A percentile compares a stretch with the other conserved stretches of the same genome.
These are phyloP conservation scores for Suricata suricatta DNA, from an alignment of 2,113 vertebrate genomes.

Conservation along the genomic window DNA sequence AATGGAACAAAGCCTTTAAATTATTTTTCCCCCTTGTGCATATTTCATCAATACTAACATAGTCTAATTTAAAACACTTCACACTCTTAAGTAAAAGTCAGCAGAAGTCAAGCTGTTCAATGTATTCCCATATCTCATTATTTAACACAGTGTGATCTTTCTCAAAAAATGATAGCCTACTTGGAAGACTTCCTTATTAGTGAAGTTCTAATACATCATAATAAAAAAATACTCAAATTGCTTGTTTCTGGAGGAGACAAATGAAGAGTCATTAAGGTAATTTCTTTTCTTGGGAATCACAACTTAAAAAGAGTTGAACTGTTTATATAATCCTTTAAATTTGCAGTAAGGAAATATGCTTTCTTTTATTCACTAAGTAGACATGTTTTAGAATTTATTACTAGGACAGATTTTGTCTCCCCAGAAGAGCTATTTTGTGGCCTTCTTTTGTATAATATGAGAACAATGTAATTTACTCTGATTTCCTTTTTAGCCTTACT, in stretches of 20 bases:
- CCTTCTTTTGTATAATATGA: background rate
- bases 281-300: slow-evolving; percentile 21
- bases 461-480: background rate
- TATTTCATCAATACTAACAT: slow-evolving; percentile 73
- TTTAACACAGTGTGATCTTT: slow-evolving; percentile 68
- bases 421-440: background rate
- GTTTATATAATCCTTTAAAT: slow-evolving; percentile 22
- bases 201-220: slow-evolving; percentile 51
- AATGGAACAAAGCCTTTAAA: slow-evolving; percentile 61
- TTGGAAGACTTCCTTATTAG: slow-evolving; percentile 67
- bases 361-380: background rate
- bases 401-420: background rate
- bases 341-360: background rate
- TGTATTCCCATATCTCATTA: slow-evolving; percentile 71
- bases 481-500: background rate
- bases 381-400: background rate
- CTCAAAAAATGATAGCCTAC: slow-evolving; percentile 47
- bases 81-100: slow-evolving; percentile 79
- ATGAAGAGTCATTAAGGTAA: slow-evolving; percentile 59
- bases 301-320: slow-evolving; percentile 27
- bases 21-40: slow-evolving; percentile 59
- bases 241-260: slow-evolving; percentile 45
- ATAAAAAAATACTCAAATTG: slow-evolving; percentile 69
- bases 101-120: slow-evolving; percentile 76
- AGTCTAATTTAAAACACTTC: slow-evolving; percentile 79